These are phyloP conservation scores for Sarcophaga caerulescens DNA, from an alignment of 2,888 invertebrate genomes.

Conservation along the genomic window DNA sequence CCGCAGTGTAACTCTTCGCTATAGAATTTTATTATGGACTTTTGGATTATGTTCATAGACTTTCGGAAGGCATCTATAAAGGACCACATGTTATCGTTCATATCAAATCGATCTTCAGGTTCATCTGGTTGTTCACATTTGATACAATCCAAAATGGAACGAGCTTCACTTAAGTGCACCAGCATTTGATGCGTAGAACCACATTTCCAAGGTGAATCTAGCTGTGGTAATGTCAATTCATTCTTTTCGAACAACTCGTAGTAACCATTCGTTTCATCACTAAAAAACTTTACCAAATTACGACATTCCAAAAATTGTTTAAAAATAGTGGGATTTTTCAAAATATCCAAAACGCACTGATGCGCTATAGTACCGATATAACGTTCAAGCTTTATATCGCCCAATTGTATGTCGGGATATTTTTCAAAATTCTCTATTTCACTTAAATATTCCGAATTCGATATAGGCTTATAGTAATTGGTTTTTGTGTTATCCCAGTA, in stretches of 20 bases:
- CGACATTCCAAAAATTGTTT: conserved; percentile 47
- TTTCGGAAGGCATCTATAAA: conserved; percentile 50
- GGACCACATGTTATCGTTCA: conserved; percentile 38
- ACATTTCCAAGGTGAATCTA: conserved; percentile 61
- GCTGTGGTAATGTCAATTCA: conserved; percentile 24
- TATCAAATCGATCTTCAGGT: conserved; percentile 35
- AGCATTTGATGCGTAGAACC: conserved; percentile 58
- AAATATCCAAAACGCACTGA: conserved; percentile 49
- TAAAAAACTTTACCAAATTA: conserved; percentile 46
- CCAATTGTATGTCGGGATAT: conserved; percentile 42
- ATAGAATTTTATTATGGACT: conserved; percentile 38
- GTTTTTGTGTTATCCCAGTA: conserved; percentile 49
- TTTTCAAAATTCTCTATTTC: conserved; percentile 37
- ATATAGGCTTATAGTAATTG: conserved; percentile 1
- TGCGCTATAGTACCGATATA: conserved; percentile 45
- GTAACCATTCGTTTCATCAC: conserved; percentile 44
- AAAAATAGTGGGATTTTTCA: conserved; percentile 38
- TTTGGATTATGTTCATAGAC: conserved; percentile 44
- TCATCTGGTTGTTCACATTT: conserved; percentile 38
- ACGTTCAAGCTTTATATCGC: conserved; percentile 31
- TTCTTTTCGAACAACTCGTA: conserved; percentile 34
- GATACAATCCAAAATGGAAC: conserved; percentile 7
- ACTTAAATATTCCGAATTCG: conserved; percentile 46
- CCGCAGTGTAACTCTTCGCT: conserved; percentile 51
- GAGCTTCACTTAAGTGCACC: conserved; percentile 30